Base-by-base conservation (phyloP, 2,113 vertebrate species). In the Platichthys flesus region DNA sequence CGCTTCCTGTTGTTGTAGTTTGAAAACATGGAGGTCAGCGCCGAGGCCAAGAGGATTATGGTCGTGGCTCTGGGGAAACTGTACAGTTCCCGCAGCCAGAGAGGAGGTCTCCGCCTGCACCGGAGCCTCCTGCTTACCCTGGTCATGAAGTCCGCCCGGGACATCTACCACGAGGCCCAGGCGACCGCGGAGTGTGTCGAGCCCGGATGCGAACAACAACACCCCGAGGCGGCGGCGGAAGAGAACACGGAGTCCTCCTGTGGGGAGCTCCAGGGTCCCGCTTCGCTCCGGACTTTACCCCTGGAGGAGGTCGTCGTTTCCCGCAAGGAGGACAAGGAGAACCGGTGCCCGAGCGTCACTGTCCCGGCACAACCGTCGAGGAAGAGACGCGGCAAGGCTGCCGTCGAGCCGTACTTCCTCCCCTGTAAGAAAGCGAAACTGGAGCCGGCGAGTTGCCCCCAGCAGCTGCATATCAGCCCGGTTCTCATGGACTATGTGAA, bases 1-100 rank as follows among this genome's bases (percentile, higher is more conserved):
- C 45, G 14, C 15, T 47, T 47, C 1, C 6, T 15, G 16, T 49
- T 49, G 45, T 49, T 49, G 13, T 37, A 37, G 2, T 13, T 13
- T 12, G 40, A 42, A 13, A 42, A 66, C 73, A 90, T 92, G 91
- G 91, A 92, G 84, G 87, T 90, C 86, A 90, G 83, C 76, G 61
- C 74, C 0, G 81, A 91, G 89, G 91, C 91, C 85, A 91, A 90
- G 80, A 89, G 90, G 89, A 90, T 92, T 68, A 90, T 90, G 88
- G 90, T 90, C 1, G 85, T 90, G 24, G 90, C 90, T 67, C 47
- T 90, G 74, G 91, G 89, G 49, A 92, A 92, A 78, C 86, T 92
- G 58, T 90, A 92, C 85, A 82, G 85, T 83, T 90, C 90, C 8
- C 85, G 89, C 5, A 68, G 82, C 24, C 89, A 91, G 52, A 61